Evolutionary conservation across 2,797 vertebrate species (phyloP).

Genomic region (Heliangelus exortis): DNA sequence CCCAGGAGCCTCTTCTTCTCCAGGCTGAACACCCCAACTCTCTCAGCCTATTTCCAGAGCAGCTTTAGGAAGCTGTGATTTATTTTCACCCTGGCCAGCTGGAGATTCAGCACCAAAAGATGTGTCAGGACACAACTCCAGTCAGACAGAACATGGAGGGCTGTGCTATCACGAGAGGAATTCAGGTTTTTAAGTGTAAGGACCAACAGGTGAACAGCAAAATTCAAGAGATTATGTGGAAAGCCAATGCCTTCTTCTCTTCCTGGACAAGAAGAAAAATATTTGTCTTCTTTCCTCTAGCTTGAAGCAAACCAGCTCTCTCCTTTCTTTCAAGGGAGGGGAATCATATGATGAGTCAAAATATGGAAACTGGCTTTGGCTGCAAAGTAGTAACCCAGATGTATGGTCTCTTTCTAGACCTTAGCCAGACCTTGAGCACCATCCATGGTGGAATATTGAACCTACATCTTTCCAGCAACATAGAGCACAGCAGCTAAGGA

Average conservation of each 20-base stretch:
- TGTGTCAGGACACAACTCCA: neutral
- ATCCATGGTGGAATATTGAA: neutral
- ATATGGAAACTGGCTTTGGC: neutral
- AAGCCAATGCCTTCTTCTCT: neutral
- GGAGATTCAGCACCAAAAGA: neutral
- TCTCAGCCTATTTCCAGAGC: too few species aligned
- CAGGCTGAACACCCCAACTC: too few species aligned
- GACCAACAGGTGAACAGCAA: neutral
- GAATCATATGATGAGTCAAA: neutral
- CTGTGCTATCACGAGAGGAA: neutral
- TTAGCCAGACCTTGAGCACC: neutral
- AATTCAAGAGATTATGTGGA: neutral
- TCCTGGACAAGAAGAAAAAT: neutral
- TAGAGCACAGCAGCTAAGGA: neutral
- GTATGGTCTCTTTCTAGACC: neutral
- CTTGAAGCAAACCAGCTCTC: neutral
- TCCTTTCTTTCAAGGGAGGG: neutral
- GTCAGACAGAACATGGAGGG: neutral
- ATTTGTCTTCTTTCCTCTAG: neutral
- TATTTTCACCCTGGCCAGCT: neutral
- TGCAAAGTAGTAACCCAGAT: neutral
- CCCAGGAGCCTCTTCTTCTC: too few species aligned
- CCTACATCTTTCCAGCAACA: neutral
- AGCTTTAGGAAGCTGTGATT: constrained; percentile 2
- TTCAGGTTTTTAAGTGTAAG: neutral